Conservation (phyloP, 2,797 vertebrate genomes). For the Mormyrops boulengeri region DNA sequence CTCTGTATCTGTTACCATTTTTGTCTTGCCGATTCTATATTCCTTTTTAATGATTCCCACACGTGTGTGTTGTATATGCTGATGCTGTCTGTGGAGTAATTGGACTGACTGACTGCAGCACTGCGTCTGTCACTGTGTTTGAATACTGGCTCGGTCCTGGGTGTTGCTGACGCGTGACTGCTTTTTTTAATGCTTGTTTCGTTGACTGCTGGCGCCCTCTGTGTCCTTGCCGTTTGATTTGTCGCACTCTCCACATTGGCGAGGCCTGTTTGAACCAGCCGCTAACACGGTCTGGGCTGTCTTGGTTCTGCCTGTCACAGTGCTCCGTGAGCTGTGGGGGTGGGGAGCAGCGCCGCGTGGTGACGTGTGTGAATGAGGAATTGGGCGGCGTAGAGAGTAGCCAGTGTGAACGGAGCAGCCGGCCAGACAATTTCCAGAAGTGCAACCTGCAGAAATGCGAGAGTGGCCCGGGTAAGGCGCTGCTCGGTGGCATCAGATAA, state of each 20-base stretch:
- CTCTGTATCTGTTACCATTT: not conserved
- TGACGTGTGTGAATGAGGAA: constrained; percentile 52
- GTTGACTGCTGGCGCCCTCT: not conserved
- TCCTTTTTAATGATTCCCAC: not conserved
- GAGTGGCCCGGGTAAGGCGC: constrained; percentile 45
- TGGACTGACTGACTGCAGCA: not conserved
- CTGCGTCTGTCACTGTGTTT: not conserved
- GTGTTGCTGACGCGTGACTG: not conserved
- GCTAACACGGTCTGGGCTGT: not conserved
- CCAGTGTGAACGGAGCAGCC: constrained; percentile 52
- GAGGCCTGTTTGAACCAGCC: not conserved
- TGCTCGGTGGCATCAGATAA: not conserved
- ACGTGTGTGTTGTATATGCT: not conserved
- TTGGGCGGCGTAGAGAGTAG: constrained; percentile 41
- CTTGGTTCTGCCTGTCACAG: constrained; percentile 39
- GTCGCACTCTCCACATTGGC: not conserved
- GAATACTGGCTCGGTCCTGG: not conserved
- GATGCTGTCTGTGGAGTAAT: not conserved
- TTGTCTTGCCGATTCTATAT: not conserved
- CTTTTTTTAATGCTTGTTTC: not conserved
- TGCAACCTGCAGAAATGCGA: constrained; percentile 61
- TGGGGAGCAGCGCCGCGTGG: constrained; percentile 55
- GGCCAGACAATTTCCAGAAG: constrained; percentile 54
- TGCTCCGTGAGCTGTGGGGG: constrained; percentile 61
- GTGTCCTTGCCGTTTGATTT: not conserved